A percentile compares a stretch with the other conserved stretches of the same genome.
These are phyloP conservation scores for Porites evermanni DNA, from an alignment of 92 coral and sea anemone genomes.

Conservation along the genomic window DNA sequence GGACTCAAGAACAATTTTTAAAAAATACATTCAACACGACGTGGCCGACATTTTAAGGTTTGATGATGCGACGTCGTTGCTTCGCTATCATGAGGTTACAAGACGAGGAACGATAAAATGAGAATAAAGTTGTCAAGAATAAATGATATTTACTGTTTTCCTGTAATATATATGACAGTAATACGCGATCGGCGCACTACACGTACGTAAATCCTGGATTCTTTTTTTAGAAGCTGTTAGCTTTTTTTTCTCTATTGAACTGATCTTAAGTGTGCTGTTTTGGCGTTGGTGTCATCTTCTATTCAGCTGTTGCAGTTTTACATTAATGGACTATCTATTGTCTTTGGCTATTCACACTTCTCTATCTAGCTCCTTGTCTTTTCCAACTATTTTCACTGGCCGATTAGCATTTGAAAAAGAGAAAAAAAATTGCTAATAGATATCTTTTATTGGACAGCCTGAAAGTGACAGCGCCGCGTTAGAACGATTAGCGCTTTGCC, in stretches of 20 bases:
- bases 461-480: conserved; percentile 49
- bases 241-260: conserved; percentile 14
- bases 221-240: conserved; percentile 4
- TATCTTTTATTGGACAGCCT: conserved; percentile 35
- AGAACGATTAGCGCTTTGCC: conserved; percentile 58
- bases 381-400: conserved; percentile 10
- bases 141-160: conserved; percentile 20
- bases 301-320: conserved; percentile 51
- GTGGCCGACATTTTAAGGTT: conserved; percentile 34
- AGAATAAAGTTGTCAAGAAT: conserved; percentile 43
- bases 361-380: conserved; percentile 33
- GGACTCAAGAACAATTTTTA: not conserved
- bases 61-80: conserved; percentile 28
- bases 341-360: conserved; percentile 35
- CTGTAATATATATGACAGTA: conserved; percentile 41
- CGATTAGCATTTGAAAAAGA: conserved; percentile 59
- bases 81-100: conserved; percentile 29
- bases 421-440: conserved; percentile 23
- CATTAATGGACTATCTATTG: conserved; percentile 42
- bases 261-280: conserved; percentile 32
- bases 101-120: conserved; percentile 8
- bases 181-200: conserved; percentile 29
- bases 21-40: conserved; percentile 22
- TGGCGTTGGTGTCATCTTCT: conserved; percentile 29
- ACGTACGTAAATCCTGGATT: conserved; percentile 1